These are phyloP conservation scores for Chlamydotis undulata DNA, from an alignment of 2,113 vertebrate genomes.

Conservation along the genomic window DNA sequence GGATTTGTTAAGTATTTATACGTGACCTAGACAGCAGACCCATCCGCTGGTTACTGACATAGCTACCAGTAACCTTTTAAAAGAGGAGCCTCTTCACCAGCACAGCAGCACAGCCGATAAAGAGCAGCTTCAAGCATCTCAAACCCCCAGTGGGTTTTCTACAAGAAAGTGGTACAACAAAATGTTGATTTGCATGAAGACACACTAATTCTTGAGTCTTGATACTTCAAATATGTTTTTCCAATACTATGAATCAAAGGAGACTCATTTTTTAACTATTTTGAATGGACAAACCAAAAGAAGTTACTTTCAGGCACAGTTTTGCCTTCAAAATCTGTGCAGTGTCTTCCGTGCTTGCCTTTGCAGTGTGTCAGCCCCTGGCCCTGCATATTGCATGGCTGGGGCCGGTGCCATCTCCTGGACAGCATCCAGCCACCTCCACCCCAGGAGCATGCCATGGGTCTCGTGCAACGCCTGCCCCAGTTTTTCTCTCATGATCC, in stretches of 20 bases:
- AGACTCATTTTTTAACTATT: not conserved
- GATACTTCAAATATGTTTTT: not conserved
- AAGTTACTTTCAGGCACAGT: not conserved
- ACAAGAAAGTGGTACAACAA: not conserved
- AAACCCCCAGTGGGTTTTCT: not conserved
- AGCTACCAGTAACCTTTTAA: not conserved
- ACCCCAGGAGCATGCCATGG: rapidly evolving
- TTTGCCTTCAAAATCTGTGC: not conserved
- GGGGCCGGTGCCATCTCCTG: rapidly evolving
- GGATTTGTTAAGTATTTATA: not conserved
- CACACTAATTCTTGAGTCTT: not conserved
- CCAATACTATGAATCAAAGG: not conserved
- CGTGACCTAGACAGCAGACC: not conserved
- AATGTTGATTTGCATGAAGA: not conserved
- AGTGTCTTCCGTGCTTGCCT: not conserved
- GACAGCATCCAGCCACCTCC: not conserved
- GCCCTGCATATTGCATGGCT: rapidly evolving
- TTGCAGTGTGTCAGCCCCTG: rapidly evolving
- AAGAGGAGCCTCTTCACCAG: not conserved
- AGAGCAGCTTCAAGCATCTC: not conserved
- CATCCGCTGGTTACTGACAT: not conserved
- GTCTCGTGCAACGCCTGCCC: not conserved
- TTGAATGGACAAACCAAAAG: not conserved
- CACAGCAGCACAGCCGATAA: not conserved
- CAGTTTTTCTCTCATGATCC: not conserved